Base-by-base conservation (phyloP, 2,888 invertebrate genomes). In the Hypselothyrea guttata region DNA sequence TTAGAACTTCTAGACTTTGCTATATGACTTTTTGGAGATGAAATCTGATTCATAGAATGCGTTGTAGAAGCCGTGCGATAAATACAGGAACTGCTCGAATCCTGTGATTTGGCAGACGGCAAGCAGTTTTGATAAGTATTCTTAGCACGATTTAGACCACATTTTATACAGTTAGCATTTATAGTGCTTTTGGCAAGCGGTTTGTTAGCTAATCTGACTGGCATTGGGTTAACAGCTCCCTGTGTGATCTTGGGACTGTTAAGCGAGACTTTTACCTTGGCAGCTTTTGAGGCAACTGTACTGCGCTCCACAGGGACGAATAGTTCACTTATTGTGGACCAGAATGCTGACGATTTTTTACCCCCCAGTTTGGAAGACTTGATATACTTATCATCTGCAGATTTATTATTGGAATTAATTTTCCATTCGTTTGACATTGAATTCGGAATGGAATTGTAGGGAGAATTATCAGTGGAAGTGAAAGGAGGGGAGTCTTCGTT, bases 361-460 rank as follows among this genome's bases (percentile, higher is more conserved):
- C 18, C 11, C 12, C 28, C n/a, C 12, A 2, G 5, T 8, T 4
- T 7, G 15, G 55, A 16, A 7, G 22, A 33, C n/a, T 60, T 37
- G 16, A 12, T 11, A 52, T 76, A 76, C 44, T 79, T 56, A 75
- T 60, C 65, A 31, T 28, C 45, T 49, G 56, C 37, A 18, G 61
- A 51, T 76, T 76, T 76, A 76, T 76, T 76, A 22, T 41, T 7
- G 8, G 58, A 45, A 59, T 44, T 41, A 51, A 71, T 41, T 55
- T 38, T 57, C 54, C 55, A 51, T 18, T 77, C 55, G 38, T 42
- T 60, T 37, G 63, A 53, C 40, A 68, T 45, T 7, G 59, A 61
- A 63, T 55, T 57, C 11, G 46, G 42, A 16, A 13, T 38, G 38
- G 18, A 18, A 30, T 11, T 51, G 12, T 38, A 37, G 4, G 15